phyloP scores from a whole-genome alignment of 2,797 vertebrate genomes.

The Eulemur coronatus region DNA sequence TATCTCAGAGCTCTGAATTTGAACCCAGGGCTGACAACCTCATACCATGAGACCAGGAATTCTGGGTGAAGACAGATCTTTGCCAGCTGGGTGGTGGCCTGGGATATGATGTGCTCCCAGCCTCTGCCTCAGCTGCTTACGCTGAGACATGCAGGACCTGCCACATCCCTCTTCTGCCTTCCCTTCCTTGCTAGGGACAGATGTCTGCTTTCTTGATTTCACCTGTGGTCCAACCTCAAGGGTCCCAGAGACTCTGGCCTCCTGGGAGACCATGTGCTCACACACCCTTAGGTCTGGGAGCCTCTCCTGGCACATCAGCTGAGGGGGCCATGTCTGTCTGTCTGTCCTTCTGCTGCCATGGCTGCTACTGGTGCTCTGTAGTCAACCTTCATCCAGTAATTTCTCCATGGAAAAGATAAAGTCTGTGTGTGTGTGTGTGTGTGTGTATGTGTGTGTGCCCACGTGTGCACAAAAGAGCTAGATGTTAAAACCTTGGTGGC shows the following conservation, averaged over 20 bases:
- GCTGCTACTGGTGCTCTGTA: not conserved
- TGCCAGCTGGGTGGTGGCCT: not conserved
- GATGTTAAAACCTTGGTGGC: not conserved
- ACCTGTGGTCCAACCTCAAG: not conserved
- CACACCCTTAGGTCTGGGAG: rapidly evolving
- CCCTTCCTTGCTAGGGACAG: not conserved
- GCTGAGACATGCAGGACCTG: not conserved
- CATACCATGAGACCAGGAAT: not conserved
- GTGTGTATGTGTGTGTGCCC: rapidly evolving
- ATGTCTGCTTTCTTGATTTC: not conserved
- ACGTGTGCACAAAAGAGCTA: not conserved
- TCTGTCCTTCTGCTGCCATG: not conserved
- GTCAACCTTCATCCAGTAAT: not conserved
- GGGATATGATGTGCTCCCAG: not conserved
- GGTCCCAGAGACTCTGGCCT: not conserved
- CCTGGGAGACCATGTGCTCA: not conserved
- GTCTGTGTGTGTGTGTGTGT: rapidly evolving
- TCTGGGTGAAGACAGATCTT: not conserved
- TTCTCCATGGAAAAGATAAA: not conserved
- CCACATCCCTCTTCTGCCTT: not conserved
- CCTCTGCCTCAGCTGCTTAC: not conserved
- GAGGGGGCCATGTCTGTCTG: not conserved
- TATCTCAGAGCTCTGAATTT: not conserved
- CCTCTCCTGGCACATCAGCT: not conserved
- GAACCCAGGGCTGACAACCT: not conserved